Base-by-base conservation (phyloP, 2,888 invertebrate species). In the Drosophila mayaguana region DNA sequence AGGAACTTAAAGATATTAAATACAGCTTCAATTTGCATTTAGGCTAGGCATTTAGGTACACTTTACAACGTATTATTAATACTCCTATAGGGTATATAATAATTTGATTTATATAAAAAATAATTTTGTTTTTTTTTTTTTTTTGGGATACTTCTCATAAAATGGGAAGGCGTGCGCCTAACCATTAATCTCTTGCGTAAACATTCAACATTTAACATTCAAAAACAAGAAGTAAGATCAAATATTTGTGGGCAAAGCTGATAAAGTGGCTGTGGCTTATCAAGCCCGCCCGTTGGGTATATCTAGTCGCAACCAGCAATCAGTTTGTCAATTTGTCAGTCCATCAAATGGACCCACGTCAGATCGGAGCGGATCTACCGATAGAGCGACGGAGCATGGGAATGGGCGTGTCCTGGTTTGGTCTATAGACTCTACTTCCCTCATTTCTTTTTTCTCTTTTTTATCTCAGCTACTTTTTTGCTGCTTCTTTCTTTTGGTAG, bases 121-220 rank as follows among this genome's bases (percentile, higher is more conserved):
- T 0, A 14, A 18, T 20, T 9, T 48, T 61, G 34, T 22, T 43
- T 28, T 63, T 40, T 22, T 34, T 34, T 12, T 2, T 34, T 34
- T 11, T 43, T 50, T 55, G 18, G n/a, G 34, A 12, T 22, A 32
- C 42, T 62, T 34, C 46, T 18, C 34, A 45, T 63, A 48, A 59
- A 59, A 68, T 65, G 59, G 67, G 63, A 64, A 69, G 88, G 84
- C 88, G 87, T 85, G 87, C 84, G 83, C 78, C 82, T 75, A 77
- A 78, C 79, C 78, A 89, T 90, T 89, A 90, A 91, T 91, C 90
- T 90, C 80, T 82, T 81, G 78, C 80, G 67, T 76, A 82, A 88
- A 84, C 77, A 90, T 74, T 84, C 72, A 88, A 84, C 76, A 89
- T 73, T 84, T 75, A 87, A 81, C 72, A 34, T 40, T 16, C 36